These are phyloP conservation scores for Anabas testudineus DNA, from an alignment of 2,797 vertebrate genomes.

Conservation along the genomic window DNA sequence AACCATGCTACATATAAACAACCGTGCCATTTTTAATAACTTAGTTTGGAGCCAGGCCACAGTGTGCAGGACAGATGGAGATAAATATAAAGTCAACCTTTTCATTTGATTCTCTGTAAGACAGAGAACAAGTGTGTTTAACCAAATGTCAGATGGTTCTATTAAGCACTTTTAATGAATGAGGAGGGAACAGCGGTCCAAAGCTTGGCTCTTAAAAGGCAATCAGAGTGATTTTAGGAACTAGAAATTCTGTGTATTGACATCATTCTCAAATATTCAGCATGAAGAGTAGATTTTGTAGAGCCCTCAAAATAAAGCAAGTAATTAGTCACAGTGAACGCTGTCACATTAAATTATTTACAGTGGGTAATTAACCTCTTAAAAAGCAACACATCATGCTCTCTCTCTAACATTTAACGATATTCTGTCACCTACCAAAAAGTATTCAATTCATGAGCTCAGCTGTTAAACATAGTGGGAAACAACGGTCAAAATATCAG, in stretches of 20 bases:
- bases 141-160: conserved; percentile 22
- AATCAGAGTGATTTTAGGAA: background rate
- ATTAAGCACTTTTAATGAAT: conserved; percentile 18
- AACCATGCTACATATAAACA: background rate
- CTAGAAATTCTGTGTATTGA: background rate
- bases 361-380: background rate
- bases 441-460: no score
- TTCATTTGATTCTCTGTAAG: background rate
- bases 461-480: no score
- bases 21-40: background rate
- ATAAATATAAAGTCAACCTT: background rate
- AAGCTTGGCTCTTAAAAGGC: conserved; percentile 1
- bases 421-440: no score
- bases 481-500: no score
- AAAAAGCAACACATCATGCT: no score
- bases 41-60: background rate
- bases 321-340: background rate
- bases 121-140: conserved; percentile 3
- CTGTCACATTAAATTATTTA: background rate
- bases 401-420: background rate
- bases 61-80: background rate
- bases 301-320: background rate
- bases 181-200: background rate
- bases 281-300: no score
- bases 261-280: background rate